Evolutionary conservation across 1,140 invertebrate species (phyloP).

Genomic region (Zaprionus vittiger): DNA sequence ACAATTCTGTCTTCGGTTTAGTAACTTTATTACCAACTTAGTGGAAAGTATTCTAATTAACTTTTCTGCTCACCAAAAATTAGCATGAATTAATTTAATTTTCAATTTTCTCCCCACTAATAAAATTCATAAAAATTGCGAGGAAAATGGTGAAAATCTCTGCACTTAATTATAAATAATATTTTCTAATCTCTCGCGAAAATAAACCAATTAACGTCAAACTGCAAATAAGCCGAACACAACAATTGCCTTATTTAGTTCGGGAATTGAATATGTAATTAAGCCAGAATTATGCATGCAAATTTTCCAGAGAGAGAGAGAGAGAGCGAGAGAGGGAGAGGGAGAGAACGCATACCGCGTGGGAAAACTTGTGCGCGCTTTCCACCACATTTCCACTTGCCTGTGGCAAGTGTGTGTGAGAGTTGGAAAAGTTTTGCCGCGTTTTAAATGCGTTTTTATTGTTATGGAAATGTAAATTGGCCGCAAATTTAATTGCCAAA

Average conservation of each 20-base stretch:
- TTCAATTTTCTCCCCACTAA: background rate
- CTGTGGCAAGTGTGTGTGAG: conserved; percentile 3
- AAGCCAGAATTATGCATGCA: conserved; percentile 23
- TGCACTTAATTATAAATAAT: conserved; percentile 1
- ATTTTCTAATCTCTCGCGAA: background rate
- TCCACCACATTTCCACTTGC: conserved; percentile 14
- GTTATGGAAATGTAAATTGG: conserved; percentile 70
- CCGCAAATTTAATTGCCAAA: conserved; percentile 72
- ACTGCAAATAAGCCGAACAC: conserved; percentile 24
- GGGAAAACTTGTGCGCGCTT: conserved; percentile 21
- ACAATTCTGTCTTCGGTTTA: background rate
- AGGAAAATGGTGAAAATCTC: background rate
- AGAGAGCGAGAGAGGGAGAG: background rate
- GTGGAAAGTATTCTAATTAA: background rate
- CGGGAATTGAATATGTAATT: conserved; percentile 24
- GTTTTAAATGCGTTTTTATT: conserved; percentile 69
- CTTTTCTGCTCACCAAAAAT: background rate
- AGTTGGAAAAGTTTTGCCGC: conserved; percentile 41
- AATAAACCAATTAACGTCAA: conserved; percentile 4
- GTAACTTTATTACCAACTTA: background rate
- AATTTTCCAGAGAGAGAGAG: conserved; percentile 13
- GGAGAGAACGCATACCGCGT: background rate
- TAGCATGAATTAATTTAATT: conserved; percentile 1
- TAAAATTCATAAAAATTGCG: background rate
- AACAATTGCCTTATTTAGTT: conserved; percentile 29